Evolutionary conservation across 2,113 vertebrate genomes (phyloP), one percentile per base, ranked within the genome.

Genomic region (Phaetusa simplex): DNA sequence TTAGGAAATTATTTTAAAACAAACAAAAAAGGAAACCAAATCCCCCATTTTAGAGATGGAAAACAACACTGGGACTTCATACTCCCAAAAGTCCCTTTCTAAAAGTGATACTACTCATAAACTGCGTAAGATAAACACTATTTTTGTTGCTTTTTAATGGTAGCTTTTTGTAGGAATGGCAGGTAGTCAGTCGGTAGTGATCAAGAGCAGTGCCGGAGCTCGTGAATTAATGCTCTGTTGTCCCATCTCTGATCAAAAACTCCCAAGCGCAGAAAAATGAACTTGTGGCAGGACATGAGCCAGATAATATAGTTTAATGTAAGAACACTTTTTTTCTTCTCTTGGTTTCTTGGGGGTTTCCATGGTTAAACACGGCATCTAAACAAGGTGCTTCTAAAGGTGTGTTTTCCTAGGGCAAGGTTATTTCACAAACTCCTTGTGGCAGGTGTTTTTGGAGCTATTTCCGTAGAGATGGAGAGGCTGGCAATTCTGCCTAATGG

Each of bases 201-300:
- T 52, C 43, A 38, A 56, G 32, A 69, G 36, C 34, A 27, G 40
- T 5, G 8, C 30, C 40, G 40, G n/a, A 74, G 30, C 36, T 89
- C 5, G 1, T 5, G 69, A 53, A 11, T 14, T 4, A 6, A 2
- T 40, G 59, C 21, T 52, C 43, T 85, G 32, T 24, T 2, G 0
- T 66, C 62, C 45, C 9, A 26, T 4, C 38, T 61, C 24, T 50
- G 20, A 49, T 15, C 36, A 47, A 58, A 70, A 56, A 3, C 9
- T 18, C 24, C 30, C 27, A 14, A 2, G 3, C 0, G 4, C 56
- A 47, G 40, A 61, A 58, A 38, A 89, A 49, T 53, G 27, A 17
- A 24, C 40, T 87, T 69, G 18, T 64, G 58, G 23, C 36, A 94
- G 47, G 40, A 29, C 1, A 2, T 8, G 42, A 50, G 30, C 27